Evolutionary conservation across 1,140 invertebrate genomes (phyloP).

Genomic region (Aphaenogaster ashmeadi): DNA sequence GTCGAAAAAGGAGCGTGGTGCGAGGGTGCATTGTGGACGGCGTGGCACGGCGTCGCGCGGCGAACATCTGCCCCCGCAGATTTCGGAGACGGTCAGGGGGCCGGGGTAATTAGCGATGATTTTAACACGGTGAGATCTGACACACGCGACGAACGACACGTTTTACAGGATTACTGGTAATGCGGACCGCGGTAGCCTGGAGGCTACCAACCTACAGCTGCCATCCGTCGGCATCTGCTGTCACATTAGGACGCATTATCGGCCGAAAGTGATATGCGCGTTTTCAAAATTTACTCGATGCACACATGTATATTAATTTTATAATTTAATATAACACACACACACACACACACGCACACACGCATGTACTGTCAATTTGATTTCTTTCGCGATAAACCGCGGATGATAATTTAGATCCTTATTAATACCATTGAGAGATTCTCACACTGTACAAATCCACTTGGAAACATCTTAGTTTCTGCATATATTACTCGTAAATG

Average conservation of each 20-base stretch:
- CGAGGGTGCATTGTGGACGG: slow-evolving; percentile 37
- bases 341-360: not conserved
- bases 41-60: not conserved
- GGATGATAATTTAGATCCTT: not conserved
- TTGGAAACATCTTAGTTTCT: not conserved
- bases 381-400: not conserved
- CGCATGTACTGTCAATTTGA: too few relatives aligned
- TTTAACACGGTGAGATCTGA: slow-evolving; percentile 70
- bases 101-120: slow-evolving; percentile 78
- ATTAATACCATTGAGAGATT: not conserved
- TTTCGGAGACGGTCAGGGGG: not conserved
- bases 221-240: slow-evolving; percentile 78
- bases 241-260: slow-evolving; percentile 63
- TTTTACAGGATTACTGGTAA: slow-evolving; percentile 68
- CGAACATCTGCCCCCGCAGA: slow-evolving; percentile 50
- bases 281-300: slow-evolving; percentile 5
- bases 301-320: not conserved
- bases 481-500: not conserved
- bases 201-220: slow-evolving; percentile 67
- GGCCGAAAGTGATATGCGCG: slow-evolving; percentile 1
- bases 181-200: slow-evolving; percentile 35
- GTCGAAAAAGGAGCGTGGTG: not conserved
- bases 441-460: not conserved
- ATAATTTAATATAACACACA: not conserved
- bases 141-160: slow-evolving; percentile 59